Evolutionary conservation across 2,888 invertebrate genomes (phyloP).

Genomic region (Dorcus parallelipipedus): DNA sequence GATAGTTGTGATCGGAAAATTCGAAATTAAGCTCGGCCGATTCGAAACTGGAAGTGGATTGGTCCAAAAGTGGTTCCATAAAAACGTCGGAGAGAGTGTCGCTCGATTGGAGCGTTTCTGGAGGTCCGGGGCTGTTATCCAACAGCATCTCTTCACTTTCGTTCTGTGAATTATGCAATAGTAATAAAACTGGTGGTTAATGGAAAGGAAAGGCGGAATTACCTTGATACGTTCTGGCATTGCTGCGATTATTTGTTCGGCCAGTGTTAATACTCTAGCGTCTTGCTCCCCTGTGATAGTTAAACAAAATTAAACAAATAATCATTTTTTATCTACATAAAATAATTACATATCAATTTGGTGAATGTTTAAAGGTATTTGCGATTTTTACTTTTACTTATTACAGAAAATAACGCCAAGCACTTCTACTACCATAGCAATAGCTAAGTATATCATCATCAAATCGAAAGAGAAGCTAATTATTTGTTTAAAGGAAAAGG

Average conservation of each 20-base stretch:
- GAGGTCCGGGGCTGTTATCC: slow-evolving; percentile 56
- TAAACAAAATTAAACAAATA: neutral
- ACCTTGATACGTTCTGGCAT: slow-evolving; percentile 97
- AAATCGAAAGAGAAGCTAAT: no score
- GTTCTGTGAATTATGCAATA: slow-evolving; percentile 53
- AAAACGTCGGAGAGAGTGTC: slow-evolving; percentile 61
- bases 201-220: slow-evolving; percentile 25
- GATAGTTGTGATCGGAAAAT: slow-evolving; percentile 78
- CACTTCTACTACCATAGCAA: no score
- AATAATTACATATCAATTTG: neutral
- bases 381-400: neutral
- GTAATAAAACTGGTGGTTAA: neutral
- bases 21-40: slow-evolving; percentile 73
- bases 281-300: slow-evolving; percentile 80
- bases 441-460: no score
- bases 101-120: slow-evolving; percentile 49
- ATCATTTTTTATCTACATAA: neutral
- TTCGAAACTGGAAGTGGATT: slow-evolving; percentile 60
- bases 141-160: slow-evolving; percentile 71
- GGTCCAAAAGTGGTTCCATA: slow-evolving; percentile 72
- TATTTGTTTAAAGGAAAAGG: no score
- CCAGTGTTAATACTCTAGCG: slow-evolving; percentile 86
- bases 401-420: no score
- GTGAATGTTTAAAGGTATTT: neutral
- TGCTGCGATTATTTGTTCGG: slow-evolving; percentile 97